Evolutionary conservation across 2,888 invertebrate genomes (phyloP).

Genomic region (Agrilus cyanescens): DNA sequence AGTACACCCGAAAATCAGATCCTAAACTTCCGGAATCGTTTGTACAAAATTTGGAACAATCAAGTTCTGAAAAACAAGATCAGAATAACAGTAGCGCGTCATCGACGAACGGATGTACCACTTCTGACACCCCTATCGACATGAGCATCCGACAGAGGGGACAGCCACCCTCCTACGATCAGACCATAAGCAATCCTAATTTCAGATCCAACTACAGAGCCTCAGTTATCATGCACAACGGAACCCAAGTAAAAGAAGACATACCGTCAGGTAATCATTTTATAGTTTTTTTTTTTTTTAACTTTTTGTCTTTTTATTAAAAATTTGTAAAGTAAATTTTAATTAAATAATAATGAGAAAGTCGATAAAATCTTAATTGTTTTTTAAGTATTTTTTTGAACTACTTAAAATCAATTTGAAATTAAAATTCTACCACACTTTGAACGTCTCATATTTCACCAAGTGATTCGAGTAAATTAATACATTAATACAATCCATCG

Average conservation of each 20-base stretch:
- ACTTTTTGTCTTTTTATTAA: too few relatives aligned
- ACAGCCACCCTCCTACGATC: constrained; percentile 49
- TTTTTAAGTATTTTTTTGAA: too few relatives aligned
- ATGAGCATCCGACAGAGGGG: constrained; percentile 49
- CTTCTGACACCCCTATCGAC: constrained; percentile 46
- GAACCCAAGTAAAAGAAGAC: constrained; percentile 25
- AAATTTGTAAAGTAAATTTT: too few relatives aligned
- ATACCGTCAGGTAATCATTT: constrained; percentile 32
- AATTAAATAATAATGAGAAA: too few relatives aligned
- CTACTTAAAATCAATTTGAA: too few relatives aligned
- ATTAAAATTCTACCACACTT: too few relatives aligned
- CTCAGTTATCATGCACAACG: constrained; percentile 50
- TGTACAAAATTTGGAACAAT: constrained; percentile 17
- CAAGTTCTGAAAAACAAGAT: constrained; percentile 10
- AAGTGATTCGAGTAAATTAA: too few relatives aligned
- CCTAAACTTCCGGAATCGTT: constrained; percentile 31
- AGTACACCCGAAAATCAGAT: constrained; percentile 34
- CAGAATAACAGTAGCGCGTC: constrained; percentile 5
- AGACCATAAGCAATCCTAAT: constrained; percentile 35
- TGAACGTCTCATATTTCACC: too few relatives aligned
- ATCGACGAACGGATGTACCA: constrained; percentile 7
- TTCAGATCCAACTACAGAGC: constrained; percentile 38
- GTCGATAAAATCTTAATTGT: too few relatives aligned
- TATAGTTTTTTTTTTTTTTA: too few relatives aligned
- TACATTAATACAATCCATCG: too few relatives aligned